phyloP scores from a whole-genome alignment of 2,888 invertebrate genomes.

The Meiosimyza platycephala region DNA sequence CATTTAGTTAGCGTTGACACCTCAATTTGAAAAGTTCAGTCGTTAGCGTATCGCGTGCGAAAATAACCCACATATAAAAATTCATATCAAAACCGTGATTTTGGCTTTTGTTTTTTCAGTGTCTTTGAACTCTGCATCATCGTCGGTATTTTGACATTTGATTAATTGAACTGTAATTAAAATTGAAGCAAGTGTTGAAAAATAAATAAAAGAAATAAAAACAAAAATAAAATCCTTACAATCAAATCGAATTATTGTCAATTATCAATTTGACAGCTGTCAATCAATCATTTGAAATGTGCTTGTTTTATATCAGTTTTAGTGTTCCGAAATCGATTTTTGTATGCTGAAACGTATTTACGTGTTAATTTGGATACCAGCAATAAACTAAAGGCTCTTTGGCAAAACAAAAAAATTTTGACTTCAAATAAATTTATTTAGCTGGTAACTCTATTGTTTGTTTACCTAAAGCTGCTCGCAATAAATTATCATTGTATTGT shows the following conservation, averaged over 20 bases:
- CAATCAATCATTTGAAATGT: constrained; percentile 2
- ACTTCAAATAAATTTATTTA: not conserved
- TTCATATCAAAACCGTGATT: constrained; percentile 12
- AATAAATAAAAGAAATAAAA: not conserved
- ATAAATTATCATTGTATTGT: not conserved
- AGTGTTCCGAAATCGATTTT: not conserved
- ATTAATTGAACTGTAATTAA: constrained; percentile 30
- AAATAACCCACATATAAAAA: constrained; percentile 3
- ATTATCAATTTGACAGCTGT: constrained; percentile 26
- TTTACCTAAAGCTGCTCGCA: not conserved
- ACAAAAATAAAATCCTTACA: not conserved
- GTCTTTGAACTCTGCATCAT: constrained; percentile 3
- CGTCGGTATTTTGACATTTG: constrained; percentile 32
- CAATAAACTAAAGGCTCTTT: not conserved
- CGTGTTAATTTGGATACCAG: not conserved
- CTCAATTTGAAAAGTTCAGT: constrained; percentile 60
- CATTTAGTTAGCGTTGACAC: constrained; percentile 57
- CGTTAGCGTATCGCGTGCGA: constrained; percentile 39
- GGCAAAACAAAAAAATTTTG: too few species aligned
- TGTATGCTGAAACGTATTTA: not conserved
- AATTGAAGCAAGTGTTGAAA: constrained; percentile 16
- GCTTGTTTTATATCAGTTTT: not conserved
- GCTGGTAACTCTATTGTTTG: constrained; percentile 2
- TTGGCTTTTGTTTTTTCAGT: not conserved
- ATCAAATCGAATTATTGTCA: constrained; percentile 7